Percentiles rank a stretch among this genome's conserved stretches.
Evolutionary conservation across 2,797 vertebrate species (phyloP).

Genomic region (Sebastolobus altivelis): DNA sequence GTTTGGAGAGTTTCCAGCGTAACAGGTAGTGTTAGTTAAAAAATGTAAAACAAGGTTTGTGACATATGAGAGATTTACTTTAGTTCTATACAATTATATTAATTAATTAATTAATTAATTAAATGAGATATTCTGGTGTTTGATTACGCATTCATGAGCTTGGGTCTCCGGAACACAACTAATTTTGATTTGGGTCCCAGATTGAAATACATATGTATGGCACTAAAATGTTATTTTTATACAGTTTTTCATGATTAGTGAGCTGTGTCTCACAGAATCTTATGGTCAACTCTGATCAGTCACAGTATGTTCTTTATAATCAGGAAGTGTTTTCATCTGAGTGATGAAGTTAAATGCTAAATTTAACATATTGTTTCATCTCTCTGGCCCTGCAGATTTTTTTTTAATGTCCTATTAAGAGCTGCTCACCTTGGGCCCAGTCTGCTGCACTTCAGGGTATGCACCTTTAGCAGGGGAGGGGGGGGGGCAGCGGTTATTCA

Average conservation of each 20-base stretch:
- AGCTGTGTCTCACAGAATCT: not conserved
- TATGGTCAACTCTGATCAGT: not conserved
- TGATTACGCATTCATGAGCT: not conserved
- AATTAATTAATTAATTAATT: not conserved
- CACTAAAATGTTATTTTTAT: not conserved
- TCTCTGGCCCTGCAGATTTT: not conserved
- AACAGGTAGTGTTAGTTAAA: too few species aligned
- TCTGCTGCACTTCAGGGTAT: slow-evolving; percentile 13
- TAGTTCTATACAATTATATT: not conserved
- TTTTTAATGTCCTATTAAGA: slow-evolving; percentile 13
- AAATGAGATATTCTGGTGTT: not conserved
- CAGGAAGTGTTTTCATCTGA: slow-evolving; percentile 12
- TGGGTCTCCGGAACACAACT: not conserved
- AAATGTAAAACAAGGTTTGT: too few species aligned
- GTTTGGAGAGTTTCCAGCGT: too few species aligned
- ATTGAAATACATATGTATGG: not conserved
- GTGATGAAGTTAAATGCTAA: not conserved
- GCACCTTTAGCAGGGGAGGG: slow-evolving; percentile 13
- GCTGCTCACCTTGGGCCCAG: slow-evolving; percentile 17
- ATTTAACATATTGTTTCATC: slow-evolving; percentile 13
- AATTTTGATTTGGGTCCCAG: not conserved
- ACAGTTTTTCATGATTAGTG: not conserved
- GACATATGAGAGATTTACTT: too few species aligned
- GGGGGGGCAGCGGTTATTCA: slow-evolving; percentile 41
- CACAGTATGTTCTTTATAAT: not conserved